Conservation (phyloP, 2,797 vertebrate species). For the Tiaroga cobitis region DNA sequence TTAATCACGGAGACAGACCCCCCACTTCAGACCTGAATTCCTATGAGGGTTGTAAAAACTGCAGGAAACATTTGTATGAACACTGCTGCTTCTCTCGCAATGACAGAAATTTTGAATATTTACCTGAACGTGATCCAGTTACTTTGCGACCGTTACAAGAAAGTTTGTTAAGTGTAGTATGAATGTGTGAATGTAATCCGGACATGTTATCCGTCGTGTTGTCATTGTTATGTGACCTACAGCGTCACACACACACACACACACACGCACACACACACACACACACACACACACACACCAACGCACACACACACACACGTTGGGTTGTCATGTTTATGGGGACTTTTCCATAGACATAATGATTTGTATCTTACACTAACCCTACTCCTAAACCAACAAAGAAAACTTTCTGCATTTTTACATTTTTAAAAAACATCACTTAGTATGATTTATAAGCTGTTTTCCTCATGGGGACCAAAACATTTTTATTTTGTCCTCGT, state of each 20-base stretch:
- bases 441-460: too few relatives aligned
- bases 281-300: too few relatives aligned
- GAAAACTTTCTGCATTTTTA: too few relatives aligned
- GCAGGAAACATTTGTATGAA: conserved; percentile 20
- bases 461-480: too few relatives aligned
- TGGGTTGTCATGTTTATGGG: too few relatives aligned
- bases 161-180: background rate
- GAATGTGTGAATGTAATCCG: background rate
- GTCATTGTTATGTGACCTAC: background rate
- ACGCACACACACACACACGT: too few relatives aligned
- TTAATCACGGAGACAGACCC: conserved; percentile 36
- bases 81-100: background rate
- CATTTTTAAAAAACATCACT: too few relatives aligned
- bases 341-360: too few relatives aligned
- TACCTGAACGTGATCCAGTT: background rate
- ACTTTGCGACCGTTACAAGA: background rate
- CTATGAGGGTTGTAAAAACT: conserved; percentile 18
- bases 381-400: too few relatives aligned
- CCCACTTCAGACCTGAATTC: conserved; percentile 29
- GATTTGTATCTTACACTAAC: too few relatives aligned
- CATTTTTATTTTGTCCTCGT: too few relatives aligned
- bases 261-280: too few relatives aligned
- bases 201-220: background rate
- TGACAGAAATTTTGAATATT: background rate
- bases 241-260: background rate